Evolutionary conservation across 2,888 invertebrate species (phyloP).

Genomic region (Phania funesta): DNA sequence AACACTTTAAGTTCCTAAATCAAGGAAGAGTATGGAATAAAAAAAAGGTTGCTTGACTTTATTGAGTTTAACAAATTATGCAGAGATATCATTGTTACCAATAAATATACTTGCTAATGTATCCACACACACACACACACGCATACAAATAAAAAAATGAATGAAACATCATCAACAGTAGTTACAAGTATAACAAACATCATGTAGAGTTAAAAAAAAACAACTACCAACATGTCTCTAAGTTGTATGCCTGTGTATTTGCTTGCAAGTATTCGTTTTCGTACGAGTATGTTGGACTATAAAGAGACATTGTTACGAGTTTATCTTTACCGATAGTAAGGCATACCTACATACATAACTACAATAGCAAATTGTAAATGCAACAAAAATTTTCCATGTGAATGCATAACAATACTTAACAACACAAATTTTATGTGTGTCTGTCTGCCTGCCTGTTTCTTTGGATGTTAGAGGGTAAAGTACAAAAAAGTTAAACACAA

Average conservation of each 20-base stretch:
- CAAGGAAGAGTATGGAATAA: background rate
- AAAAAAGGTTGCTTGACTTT: conserved; percentile 43
- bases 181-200: conserved; percentile 58
- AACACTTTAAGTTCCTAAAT: conserved; percentile 9
- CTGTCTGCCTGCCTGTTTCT: background rate
- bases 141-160: background rate
- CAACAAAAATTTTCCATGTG: conserved; percentile 77
- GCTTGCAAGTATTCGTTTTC: background rate
- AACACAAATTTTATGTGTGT: conserved; percentile 35
- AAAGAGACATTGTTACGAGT: conserved; percentile 39
- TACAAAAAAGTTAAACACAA: background rate
- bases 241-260: conserved; percentile 16
- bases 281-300: conserved; percentile 9
- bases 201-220: conserved; percentile 11
- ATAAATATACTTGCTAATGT: conserved; percentile 54
- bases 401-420: conserved; percentile 71
- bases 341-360: background rate
- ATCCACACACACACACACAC: too few relatives aligned
- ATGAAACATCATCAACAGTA: conserved; percentile 57
- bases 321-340: conserved; percentile 15
- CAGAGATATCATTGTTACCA: conserved; percentile 66
- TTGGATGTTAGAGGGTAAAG: conserved; percentile 2
- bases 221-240: conserved; percentile 14
- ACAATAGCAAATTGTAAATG: conserved; percentile 67
- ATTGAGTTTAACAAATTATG: conserved; percentile 66